Base-by-base conservation (phyloP, 2,888 invertebrate genomes). In the Corbicula japonica region DNA sequence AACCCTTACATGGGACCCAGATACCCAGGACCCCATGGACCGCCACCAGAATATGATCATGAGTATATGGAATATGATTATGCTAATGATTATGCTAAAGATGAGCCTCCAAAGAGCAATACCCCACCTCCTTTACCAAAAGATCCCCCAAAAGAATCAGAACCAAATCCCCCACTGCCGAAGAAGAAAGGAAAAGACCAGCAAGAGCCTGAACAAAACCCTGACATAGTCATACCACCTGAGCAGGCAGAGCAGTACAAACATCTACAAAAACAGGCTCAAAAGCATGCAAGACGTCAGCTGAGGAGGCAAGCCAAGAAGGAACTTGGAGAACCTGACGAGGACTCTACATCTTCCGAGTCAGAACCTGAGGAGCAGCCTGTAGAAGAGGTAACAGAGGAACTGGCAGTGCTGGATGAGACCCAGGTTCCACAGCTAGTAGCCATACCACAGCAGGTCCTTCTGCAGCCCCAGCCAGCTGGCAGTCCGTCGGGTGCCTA, bases 201-300 rank as follows among this genome's bases (percentile, higher is more conserved):
- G 32, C 81, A 85, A 60, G 84, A 88, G 69, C 83, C 82, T 23
- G 86, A 87, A 28, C 87, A 87, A 72, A 86, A 87, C 68, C 87
- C 86, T 8, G 84, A 82, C 26, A 85, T 87, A 79, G 86, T 86
- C 34, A 91, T 92, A 66, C 92, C 92, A 21, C 91, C 92, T 15
- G 92, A 92, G 72, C 92, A 92, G 74, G 90, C 86, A 38, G 92
- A 92, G 62, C 90, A 89, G 78, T 93, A 92, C 74, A 88, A 91
- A 63, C 88, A 85, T 44, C 83, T 92, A 26, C 91, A 91, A 95
- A 69, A 98, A 93, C 84, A 98, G 95, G 93, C 97, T 96, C 89
- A 97, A 94, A 86, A 97, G 95, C 92, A 98, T 93, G 86, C 97
- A 96, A 87, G 97, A 94, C 93, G 97, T 96, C 84, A 97, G 94